Evolutionary conservation across 2,797 vertebrate species (phyloP), one percentile per base, ranked within the genome.

Genomic region (Anisognathus igniventris): DNA sequence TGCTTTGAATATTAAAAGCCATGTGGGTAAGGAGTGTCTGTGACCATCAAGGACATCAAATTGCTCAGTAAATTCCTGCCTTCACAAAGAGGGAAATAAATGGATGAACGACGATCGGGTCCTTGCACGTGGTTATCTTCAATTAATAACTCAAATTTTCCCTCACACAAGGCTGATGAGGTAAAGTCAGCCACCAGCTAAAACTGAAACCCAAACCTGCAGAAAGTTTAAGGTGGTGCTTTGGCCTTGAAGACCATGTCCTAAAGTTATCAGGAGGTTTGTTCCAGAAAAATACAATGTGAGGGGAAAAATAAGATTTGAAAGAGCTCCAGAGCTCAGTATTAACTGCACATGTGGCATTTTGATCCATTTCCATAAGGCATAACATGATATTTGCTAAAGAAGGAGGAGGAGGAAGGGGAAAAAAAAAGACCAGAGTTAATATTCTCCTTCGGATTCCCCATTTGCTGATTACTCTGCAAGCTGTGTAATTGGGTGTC

Each of bases 401-500:
- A 96, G 94, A 80, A 95, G 91, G 50, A 95, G 92, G 92, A 93
- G 92, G 89, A 88, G 56, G 90, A 88, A 84, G 58, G 71, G 73
- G 58, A 1, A 67, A 86, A 88, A 60, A 85, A 93, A 91, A 88
- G 88, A 78, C 93, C 82, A 90, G 74, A 61, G 96, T 88, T 96
- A 96, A 97, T 96, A 92, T 95, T 96, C 90, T 92, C 70, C 89
- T 64, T 61, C 3, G 21, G 94, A 96, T 92, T 82, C 90, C 91
- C 94, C 79, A 92, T 95, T 96, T 96, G 96, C 93, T 97, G 94
- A 97, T 97, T 95, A 92, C 94, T 95, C 87, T 91, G 96, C 93
- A 96, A 94, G 96, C 90, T 95, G 96, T 97, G 96, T 96, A 96
- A 97, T 96, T 96, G 94, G 93, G 92, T 95, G 94, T 96, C 94